Percentiles rank a stretch among this genome's conserved stretches.
Conservation (phyloP, 2,888 invertebrate species). For the Phymatocera aterrima region DNA sequence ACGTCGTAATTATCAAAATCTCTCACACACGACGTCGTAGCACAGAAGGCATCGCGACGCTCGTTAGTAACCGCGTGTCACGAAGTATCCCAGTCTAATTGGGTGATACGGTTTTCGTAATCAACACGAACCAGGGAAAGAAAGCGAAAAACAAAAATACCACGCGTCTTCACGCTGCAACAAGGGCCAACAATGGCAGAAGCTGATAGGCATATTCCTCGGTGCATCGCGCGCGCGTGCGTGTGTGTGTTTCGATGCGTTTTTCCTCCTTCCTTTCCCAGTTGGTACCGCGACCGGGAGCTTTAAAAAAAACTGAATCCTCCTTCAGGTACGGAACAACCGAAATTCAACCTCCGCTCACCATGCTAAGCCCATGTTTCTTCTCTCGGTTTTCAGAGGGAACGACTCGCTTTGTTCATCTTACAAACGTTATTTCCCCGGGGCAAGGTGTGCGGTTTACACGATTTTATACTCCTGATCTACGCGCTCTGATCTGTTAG, state of each 20-base stretch:
- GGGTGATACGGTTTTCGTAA: slow-evolving; percentile 16
- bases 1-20: slow-evolving; percentile 35
- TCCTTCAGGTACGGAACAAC: background rate
- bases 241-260: background rate
- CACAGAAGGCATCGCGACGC: slow-evolving; percentile 2
- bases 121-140: slow-evolving; percentile 22
- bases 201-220: background rate
- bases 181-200: slow-evolving; percentile 18
- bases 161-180: background rate
- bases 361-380: slow-evolving; percentile 12
- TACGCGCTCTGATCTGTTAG: background rate
- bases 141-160: no score
- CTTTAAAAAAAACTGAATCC: background rate
- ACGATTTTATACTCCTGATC: background rate
- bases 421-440: slow-evolving; percentile 34
- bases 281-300: background rate
- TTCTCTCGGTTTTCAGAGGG: background rate
- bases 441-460: slow-evolving; percentile 31
- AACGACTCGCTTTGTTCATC: slow-evolving; percentile 25
- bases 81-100: slow-evolving; percentile 28
- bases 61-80: slow-evolving; percentile 25
- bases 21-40: slow-evolving; percentile 7
- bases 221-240: background rate
- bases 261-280: background rate
- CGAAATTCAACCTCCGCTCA: background rate